A percentile compares a stretch with the other conserved stretches of the same genome.
Conservation (phyloP, 2,113 vertebrate genomes). For the Ibidorhyncha struthersii region DNA sequence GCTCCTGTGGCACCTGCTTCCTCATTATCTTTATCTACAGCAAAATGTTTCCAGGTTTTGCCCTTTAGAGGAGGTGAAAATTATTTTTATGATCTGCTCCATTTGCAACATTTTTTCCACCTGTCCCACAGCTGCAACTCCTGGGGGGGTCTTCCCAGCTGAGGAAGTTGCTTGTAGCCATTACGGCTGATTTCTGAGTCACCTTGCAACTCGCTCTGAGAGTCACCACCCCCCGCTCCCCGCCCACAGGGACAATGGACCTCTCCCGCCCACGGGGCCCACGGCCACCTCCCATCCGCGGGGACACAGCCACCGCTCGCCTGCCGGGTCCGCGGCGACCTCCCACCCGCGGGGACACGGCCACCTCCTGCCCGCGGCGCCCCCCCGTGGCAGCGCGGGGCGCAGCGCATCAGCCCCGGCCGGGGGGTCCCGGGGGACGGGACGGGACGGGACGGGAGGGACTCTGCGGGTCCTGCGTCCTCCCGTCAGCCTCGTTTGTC, state of each 20-base stretch:
- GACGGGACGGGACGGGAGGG: neutral
- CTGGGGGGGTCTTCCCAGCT: neutral
- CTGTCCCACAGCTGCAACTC: neutral
- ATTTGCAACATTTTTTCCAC: neutral
- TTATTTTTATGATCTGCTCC: neutral
- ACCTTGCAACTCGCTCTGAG: neutral
- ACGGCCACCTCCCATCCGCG: neutral
- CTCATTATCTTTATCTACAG: neutral
- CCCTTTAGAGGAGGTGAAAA: neutral
- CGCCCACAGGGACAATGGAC: neutral
- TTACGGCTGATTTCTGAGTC: neutral
- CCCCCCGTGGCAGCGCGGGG: neutral
- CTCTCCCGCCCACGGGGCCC: neutral
- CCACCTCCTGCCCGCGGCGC: neutral
- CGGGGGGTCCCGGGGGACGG: accelerated
- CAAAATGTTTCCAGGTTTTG: neutral
- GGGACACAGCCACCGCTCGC: no score
- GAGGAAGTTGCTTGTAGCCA: neutral
- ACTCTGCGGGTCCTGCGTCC: accelerated
- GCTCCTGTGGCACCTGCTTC: neutral
- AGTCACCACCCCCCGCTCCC: neutral
- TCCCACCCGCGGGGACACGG: neutral
- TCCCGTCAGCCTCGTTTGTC: neutral
- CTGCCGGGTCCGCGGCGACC: neutral
- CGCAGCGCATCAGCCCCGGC: neutral